Evolutionary conservation across 2,888 invertebrate species (phyloP).

Genomic region (Drosophila pseudotalamancana): DNA sequence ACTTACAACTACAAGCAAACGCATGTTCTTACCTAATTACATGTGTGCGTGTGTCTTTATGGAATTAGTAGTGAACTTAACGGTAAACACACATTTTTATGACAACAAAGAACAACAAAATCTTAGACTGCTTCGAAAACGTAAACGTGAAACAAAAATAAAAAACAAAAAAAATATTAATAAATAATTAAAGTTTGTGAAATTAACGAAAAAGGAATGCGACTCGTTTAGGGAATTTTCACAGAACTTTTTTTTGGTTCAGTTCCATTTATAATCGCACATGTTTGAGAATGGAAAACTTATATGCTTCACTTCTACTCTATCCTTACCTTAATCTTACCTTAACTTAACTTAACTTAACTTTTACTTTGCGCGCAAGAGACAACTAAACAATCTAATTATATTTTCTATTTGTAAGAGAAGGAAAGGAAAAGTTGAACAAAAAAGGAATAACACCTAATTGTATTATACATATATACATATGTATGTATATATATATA

Average conservation of each 20-base stretch:
- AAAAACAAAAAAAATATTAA: slow-evolving; percentile 33
- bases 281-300: slow-evolving; percentile 3
- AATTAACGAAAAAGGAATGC: slow-evolving; percentile 56
- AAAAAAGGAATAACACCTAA: slow-evolving; percentile 9
- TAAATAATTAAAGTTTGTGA: slow-evolving; percentile 29
- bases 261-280: background rate
- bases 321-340: slow-evolving; percentile 4
- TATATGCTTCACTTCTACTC: slow-evolving; percentile 14
- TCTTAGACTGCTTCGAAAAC: slow-evolving; percentile 81
- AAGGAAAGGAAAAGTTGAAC: slow-evolving; percentile 10
- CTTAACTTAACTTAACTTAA: slow-evolving; percentile 10
- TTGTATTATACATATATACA: slow-evolving; percentile 29
- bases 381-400: slow-evolving; percentile 35
- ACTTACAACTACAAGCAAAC: background rate
- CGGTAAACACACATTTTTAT: slow-evolving; percentile 61
- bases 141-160: slow-evolving; percentile 64
- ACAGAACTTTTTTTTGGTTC: slow-evolving; percentile 41
- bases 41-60: slow-evolving; percentile 34
- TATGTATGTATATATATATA: slow-evolving; percentile 7
- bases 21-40: slow-evolving; percentile 13
- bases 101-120: slow-evolving; percentile 71
- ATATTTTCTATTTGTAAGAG: slow-evolving; percentile 55
- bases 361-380: slow-evolving; percentile 60
- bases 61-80: slow-evolving; percentile 52
- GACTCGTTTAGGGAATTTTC: slow-evolving; percentile 84